Conservation (phyloP, 2,113 vertebrate genomes). For the Apteryx owenii region DNA sequence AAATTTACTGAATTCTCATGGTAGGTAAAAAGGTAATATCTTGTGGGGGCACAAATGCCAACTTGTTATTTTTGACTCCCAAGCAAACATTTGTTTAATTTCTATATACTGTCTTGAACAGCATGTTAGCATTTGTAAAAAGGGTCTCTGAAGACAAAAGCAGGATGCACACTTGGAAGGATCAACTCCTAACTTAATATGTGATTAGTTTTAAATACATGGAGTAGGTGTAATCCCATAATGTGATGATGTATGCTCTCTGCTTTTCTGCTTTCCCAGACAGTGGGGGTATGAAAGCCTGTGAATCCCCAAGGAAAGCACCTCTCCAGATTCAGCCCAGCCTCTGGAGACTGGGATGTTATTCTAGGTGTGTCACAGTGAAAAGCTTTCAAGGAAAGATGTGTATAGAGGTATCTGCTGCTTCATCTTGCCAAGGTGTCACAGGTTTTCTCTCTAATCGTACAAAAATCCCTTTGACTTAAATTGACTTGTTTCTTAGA, state of each 20-base stretch:
- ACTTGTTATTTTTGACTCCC: background rate
- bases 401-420: background rate
- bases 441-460: background rate
- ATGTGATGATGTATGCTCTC: background rate
- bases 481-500: background rate
- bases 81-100: background rate
- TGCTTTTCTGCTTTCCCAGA: background rate
- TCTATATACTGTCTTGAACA: background rate
- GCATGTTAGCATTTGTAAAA: background rate
- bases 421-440: background rate
- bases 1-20: background rate
- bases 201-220: background rate
- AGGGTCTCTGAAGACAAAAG: background rate
- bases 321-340: background rate
- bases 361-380: background rate
- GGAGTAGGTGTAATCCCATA: background rate
- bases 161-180: background rate
- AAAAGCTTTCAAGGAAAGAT: background rate
- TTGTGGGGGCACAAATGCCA: background rate
- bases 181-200: background rate
- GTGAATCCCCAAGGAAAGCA: background rate
- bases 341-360: background rate
- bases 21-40: background rate
- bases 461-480: background rate
- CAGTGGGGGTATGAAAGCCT: background rate